phyloP scores from a whole-genome alignment of 2,113 vertebrate species.

The Collichthys lucidus region DNA sequence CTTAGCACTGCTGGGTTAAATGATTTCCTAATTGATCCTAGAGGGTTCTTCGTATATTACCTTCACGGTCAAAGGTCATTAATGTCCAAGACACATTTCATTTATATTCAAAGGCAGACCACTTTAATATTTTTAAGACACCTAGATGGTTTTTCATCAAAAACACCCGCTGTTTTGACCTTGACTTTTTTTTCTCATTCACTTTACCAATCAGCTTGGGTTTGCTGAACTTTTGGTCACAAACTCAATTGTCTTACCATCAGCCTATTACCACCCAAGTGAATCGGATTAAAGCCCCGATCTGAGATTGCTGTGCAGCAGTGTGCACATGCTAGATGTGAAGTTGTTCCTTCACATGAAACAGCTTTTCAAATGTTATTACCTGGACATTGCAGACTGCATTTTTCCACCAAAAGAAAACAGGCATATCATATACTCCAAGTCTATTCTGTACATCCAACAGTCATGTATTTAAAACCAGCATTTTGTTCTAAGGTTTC shows the following conservation, averaged over 20 bases:
- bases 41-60: not conserved
- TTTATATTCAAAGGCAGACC: constrained; percentile 4
- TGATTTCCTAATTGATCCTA: not conserved
- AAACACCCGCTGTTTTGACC: not conserved
- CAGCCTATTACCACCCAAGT: not conserved
- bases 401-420: not conserved
- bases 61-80: constrained; percentile 1
- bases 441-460: not conserved
- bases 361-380: constrained; percentile 5
- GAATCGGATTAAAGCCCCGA: constrained; percentile 10
- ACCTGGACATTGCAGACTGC: not conserved
- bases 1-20: not conserved
- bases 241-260: constrained; percentile 23
- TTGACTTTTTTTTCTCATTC: not conserved
- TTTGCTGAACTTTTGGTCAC: constrained; percentile 9
- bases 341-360: not conserved
- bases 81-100: not conserved
- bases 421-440: not conserved
- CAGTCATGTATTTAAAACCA: not conserved
- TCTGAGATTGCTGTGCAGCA: not conserved
- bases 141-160: not conserved
- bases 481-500: constrained; percentile 7
- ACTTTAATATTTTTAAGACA: constrained; percentile 1
- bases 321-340: not conserved
- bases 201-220: not conserved